Evolutionary conservation across 2,113 vertebrate species (phyloP), one percentile per base, ranked within the genome.

Genomic region (Colossoma macropomum): DNA sequence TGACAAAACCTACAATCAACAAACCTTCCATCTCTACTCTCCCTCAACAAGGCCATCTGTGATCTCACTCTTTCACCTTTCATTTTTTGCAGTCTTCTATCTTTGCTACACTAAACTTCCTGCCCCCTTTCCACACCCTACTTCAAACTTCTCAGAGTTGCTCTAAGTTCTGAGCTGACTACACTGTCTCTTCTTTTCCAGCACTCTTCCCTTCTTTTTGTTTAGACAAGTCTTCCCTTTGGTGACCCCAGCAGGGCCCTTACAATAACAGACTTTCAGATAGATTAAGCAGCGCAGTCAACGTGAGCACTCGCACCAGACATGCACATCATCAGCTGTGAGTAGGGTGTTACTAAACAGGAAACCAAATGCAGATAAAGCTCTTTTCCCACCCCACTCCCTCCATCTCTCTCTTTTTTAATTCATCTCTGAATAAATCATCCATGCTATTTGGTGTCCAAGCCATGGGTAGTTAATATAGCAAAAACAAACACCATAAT

Each of bases 321-420:
- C 76, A 73, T 59, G 12, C 70, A 28, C 19, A 63, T 27, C 48
- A 81, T 73, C 69, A 63, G 45, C 74, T 83, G 81, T 52, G 63
- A 70, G 60, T 41, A 72, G 82, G 77, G 69, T 84, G 70, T 80
- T 86, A 79, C 82, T 70, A 79, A 89, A 90, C 87, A 89, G 90
- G 90, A 87, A 89, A 75, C 63, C 12, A 4, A 41, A 74, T 21
- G 7, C 19, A 65, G 83, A 87, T 74, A 88, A 72, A 25, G 19
- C 56, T 75, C 52, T 12, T 45, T 21, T 59, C 45, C 41, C 38
- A 32, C 34, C 62, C 23, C 8, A 45, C 83, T 80, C 66, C 23
- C 75, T 41, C 34, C 32, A 3, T 65, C n/a, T 38, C 63, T 60
- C 62, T 32, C 30, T 83, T 74, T 48, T 28, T 38, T 21, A 12